A percentile compares a stretch with the other conserved stretches of the same genome.
These are phyloP conservation scores for Harpagoxenus sublaevis DNA, from an alignment of 2,888 invertebrate genomes.

Conservation along the genomic window DNA sequence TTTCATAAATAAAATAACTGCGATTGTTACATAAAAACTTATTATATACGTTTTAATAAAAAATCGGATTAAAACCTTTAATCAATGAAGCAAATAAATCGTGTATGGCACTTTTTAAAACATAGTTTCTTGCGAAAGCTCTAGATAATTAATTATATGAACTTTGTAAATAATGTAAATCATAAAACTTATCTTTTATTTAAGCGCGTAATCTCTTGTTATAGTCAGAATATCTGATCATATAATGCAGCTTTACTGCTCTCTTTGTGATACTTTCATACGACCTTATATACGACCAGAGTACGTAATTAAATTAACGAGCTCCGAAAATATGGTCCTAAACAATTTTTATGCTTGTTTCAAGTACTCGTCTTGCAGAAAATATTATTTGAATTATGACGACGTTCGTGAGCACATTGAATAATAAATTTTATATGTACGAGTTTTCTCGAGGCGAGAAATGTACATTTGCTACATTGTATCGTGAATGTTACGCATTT, in stretches of 20 bases:
- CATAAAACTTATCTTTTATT: background rate
- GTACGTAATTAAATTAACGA: background rate
- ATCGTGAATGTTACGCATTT: background rate
- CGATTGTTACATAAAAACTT: background rate
- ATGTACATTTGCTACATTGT: background rate
- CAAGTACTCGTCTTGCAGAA: background rate
- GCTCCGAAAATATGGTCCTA: constrained; percentile 44
- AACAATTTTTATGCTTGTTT: constrained; percentile 60
- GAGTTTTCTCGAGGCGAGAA: background rate
- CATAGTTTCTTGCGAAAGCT: background rate
- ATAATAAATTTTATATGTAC: background rate
- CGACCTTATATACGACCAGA: background rate
- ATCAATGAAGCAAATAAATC: background rate
- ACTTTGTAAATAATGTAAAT: background rate
- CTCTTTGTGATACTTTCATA: background rate
- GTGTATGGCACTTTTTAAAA: background rate
- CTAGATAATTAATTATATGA: background rate
- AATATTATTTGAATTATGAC: background rate
- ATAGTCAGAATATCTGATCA: background rate
- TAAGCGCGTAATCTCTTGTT: background rate
- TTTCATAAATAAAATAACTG: background rate
- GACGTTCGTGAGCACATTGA: background rate
- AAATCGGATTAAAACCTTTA: background rate
- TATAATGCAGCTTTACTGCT: background rate
- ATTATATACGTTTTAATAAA: background rate